Evolutionary conservation across 1,140 invertebrate species (phyloP).

Genomic region (Riptortus pedestris): DNA sequence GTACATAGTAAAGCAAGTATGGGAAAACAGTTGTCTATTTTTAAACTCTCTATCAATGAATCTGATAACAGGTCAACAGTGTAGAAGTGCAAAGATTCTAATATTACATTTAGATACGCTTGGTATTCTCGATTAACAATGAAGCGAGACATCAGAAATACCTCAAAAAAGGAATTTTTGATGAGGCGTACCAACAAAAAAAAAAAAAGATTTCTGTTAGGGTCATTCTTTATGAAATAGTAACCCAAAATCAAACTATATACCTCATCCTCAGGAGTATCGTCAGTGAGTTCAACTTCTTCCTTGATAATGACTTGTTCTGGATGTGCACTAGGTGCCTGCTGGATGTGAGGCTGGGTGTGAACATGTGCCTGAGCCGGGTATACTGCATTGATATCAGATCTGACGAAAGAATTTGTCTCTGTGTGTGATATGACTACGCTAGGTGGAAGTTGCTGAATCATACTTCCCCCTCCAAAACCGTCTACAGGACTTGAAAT

Average conservation of each 20-base stretch:
- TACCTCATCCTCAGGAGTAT: constrained; percentile 25
- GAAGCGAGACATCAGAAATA: no score
- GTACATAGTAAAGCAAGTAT: no score
- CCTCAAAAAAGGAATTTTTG: no score
- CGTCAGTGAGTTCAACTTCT: constrained; percentile 7
- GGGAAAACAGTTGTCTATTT: no score
- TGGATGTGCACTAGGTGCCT: neutral
- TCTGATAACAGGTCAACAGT: no score
- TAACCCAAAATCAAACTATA: neutral
- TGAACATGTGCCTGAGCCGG: neutral
- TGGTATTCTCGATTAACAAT: no score
- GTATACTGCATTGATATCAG: constrained; percentile 17
- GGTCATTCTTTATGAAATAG: no score
- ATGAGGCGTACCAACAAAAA: no score
- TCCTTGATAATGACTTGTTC: constrained; percentile 17
- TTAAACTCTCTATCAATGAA: no score
- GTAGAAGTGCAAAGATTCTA: no score
- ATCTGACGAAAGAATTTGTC: constrained; percentile 23
- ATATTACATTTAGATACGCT: no score
- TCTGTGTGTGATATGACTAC: constrained; percentile 26
- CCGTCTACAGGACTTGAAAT: constrained; percentile 1
- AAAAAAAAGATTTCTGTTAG: no score
- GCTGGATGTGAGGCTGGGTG: neutral
- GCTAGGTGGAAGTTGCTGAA: constrained; percentile 21
- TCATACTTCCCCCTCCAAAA: constrained; percentile 8